phyloP scores from a whole-genome alignment of 2,113 vertebrate species.

The Cisticola juncidis region DNA sequence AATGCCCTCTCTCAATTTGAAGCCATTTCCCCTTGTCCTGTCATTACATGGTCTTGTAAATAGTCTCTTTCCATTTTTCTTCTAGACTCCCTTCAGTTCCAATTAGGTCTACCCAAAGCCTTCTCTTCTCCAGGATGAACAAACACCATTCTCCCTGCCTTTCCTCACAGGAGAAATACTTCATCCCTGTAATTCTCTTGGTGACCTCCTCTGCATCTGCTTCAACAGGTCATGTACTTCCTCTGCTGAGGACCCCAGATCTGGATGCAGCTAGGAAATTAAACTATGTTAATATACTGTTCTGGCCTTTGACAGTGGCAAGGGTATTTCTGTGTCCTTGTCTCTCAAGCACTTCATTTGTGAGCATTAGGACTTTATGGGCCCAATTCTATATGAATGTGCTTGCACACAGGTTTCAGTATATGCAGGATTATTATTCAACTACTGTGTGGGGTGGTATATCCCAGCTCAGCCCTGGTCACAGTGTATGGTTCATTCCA shows the following conservation, averaged over 20 bases:
- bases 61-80: background rate
- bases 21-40: background rate
- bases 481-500: no score
- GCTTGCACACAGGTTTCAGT: background rate
- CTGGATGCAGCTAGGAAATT: no score
- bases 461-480: no score
- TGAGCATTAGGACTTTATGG: background rate
- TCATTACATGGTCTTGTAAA: background rate
- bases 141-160: background rate
- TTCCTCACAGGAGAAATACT: background rate
- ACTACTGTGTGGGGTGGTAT: no score
- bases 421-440: background rate
- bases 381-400: background rate
- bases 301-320: background rate
- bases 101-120: background rate
- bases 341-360: background rate
- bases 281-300: background rate
- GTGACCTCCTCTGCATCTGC: no score
- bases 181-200: no score
- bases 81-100: background rate
- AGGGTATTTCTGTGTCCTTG: background rate
- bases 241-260: background rate
- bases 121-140: background rate
- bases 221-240: background rate
- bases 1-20: background rate